Conservation (phyloP, 2,888 invertebrate genomes). For the Arenicola marina region DNA sequence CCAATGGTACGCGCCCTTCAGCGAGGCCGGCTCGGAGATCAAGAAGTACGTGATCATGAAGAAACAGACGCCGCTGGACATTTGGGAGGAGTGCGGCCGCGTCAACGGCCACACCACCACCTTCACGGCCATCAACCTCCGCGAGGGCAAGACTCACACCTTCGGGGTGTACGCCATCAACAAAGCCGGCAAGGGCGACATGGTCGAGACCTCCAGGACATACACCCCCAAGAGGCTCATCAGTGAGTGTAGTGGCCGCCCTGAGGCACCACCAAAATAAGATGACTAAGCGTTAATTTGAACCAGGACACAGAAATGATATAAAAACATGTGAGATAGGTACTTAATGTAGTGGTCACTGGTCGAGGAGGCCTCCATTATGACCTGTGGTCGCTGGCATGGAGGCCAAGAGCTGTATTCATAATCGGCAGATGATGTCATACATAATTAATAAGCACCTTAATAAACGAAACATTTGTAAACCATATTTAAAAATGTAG, state of each 20-base stretch:
- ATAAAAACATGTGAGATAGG: no score
- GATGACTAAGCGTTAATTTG: no score
- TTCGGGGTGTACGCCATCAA: constrained; percentile 86
- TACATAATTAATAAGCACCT: no score
- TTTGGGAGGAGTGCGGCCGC: constrained; percentile 72
- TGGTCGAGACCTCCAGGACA: constrained; percentile 51
- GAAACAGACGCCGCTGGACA: constrained; percentile 68
- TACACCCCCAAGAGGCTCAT: constrained; percentile 45
- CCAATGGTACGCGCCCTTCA: constrained; percentile 60
- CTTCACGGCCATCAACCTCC: constrained; percentile 20
- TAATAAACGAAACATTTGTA: no score
- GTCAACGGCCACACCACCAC: constrained; percentile 20
- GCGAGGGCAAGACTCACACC: constrained; percentile 76
- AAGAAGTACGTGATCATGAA: constrained; percentile 53
- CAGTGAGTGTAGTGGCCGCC: constrained; percentile 43
- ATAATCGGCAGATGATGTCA: no score
- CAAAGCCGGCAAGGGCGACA: constrained; percentile 80
- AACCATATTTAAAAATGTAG: no score
- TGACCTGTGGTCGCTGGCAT: no score
- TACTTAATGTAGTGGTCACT: no score
- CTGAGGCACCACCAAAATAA: no score
- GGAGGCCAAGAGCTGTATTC: no score
- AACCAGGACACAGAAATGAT: no score
- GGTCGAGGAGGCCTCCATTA: no score
- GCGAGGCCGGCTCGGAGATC: constrained; percentile 58